These are phyloP conservation scores for Tupaia chinensis DNA, from an alignment of 2,113 vertebrate species.

Conservation along the genomic window DNA sequence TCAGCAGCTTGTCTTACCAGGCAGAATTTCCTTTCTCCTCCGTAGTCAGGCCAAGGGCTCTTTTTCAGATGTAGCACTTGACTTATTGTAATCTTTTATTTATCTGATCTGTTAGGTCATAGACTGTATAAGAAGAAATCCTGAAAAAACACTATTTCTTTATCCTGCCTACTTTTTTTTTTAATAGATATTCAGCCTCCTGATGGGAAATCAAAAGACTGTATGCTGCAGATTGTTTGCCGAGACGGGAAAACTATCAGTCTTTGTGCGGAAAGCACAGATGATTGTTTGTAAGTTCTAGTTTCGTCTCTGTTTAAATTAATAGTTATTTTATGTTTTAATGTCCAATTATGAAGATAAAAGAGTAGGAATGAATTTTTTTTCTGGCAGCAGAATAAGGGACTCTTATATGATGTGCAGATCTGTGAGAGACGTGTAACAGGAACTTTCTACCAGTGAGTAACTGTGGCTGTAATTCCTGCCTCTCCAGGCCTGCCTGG, in stretches of 20 bases:
- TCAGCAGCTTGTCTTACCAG: not conserved
- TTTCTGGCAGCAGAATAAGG: not conserved
- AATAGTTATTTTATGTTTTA: not conserved
- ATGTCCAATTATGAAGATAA: not conserved
- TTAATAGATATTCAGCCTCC: conserved; percentile 93
- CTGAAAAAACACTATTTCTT: not conserved
- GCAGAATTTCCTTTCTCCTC: not conserved
- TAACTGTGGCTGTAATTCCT: not conserved
- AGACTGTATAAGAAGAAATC: not conserved
- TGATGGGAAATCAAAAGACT: conserved; percentile 93
- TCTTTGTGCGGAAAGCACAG: conserved; percentile 95
- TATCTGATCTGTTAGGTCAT: not conserved
- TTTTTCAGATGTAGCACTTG: not conserved
- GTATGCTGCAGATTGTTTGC: conserved; percentile 95
- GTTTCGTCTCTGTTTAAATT: not conserved
- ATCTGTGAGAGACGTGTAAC: not conserved
- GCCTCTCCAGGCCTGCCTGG: not conserved
- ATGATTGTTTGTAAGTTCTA: conserved; percentile 95
- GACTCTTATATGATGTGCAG: not conserved
- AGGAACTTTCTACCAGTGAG: not conserved
- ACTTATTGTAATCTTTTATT: not conserved
- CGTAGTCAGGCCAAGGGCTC: not conserved
- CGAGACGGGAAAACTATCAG: conserved; percentile 95
- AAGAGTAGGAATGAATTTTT: not conserved
- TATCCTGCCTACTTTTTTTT: conserved; percentile 30